Evolutionary conservation across 2,797 vertebrate genomes (phyloP).

Genomic region (Phalanger gymnotis): DNA sequence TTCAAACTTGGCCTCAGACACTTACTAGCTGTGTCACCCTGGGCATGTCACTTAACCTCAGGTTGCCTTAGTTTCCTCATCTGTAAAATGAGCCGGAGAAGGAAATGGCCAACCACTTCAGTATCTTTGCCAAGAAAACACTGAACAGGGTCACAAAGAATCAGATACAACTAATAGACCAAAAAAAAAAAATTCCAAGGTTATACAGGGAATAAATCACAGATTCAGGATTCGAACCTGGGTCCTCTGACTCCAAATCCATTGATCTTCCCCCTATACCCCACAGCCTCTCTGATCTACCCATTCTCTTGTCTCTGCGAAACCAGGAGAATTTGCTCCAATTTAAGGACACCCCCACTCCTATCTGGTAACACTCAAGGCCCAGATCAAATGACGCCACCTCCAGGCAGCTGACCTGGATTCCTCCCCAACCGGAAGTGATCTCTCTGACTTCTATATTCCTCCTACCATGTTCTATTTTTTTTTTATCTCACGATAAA

Average conservation of each 20-base stretch:
- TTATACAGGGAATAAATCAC: not conserved
- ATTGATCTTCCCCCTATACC: not conserved
- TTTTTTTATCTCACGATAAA: not conserved
- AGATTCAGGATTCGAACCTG: not conserved
- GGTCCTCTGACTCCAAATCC: not conserved
- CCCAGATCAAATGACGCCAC: not conserved
- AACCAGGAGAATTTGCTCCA: not conserved
- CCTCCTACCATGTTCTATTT: not conserved
- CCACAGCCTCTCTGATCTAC: not conserved
- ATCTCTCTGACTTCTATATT: not conserved
- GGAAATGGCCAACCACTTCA: not conserved
- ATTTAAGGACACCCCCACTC: not conserved
- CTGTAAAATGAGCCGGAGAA: not conserved
- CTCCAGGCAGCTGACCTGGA: not conserved
- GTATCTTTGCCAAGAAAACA: not conserved
- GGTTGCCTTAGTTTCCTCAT: not conserved
- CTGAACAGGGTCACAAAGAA: not conserved
- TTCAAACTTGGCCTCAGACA: not conserved
- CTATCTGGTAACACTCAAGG: not conserved
- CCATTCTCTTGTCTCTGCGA: not conserved
- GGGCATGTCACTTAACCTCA: not conserved
- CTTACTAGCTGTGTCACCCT: too few relatives aligned
- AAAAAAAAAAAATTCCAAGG: not conserved
- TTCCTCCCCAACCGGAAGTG: not conserved
- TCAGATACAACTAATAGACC: not conserved